Evolutionary conservation across 2,797 vertebrate genomes (phyloP).

Genomic region (Xiphorhynchus erythropygius): DNA sequence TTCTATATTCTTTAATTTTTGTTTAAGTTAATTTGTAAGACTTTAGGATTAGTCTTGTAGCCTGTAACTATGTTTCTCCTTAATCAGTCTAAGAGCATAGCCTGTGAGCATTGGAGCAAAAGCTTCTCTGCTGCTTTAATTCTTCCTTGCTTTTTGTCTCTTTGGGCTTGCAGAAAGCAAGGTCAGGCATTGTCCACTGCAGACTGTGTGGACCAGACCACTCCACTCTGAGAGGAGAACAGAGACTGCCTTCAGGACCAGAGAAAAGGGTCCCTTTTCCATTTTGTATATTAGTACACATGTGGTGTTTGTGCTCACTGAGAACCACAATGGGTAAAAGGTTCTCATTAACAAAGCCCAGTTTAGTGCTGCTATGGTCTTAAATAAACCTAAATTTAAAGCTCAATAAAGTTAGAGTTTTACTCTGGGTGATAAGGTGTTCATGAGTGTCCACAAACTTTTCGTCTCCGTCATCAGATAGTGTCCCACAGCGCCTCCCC

Average conservation of each 20-base stretch:
- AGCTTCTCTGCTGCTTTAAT: neutral
- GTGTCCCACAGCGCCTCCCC: neutral
- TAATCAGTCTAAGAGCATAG: neutral
- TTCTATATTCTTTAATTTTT: neutral
- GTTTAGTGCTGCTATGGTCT: neutral
- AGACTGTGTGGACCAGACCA: neutral
- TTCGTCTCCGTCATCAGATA: neutral
- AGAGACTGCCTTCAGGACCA: neutral
- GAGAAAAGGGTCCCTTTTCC: accelerated
- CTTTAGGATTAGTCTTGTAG: neutral
- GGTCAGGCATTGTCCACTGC: neutral
- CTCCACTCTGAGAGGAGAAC: neutral
- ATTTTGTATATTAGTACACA: neutral
- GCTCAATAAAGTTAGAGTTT: neutral
- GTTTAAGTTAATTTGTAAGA: neutral
- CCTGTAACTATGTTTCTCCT: neutral
- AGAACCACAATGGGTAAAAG: neutral
- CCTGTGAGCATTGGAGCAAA: neutral
- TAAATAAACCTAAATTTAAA: neutral
- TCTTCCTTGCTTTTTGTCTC: neutral
- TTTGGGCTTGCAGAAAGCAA: neutral
- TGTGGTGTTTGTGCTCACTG: neutral
- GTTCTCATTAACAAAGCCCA: neutral
- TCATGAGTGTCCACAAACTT: neutral
- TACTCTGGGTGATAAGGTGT: neutral